A percentile compares a stretch with the other conserved stretches of the same genome.
Evolutionary conservation across 1,140 invertebrate genomes (phyloP).

Genomic region (Lasioglossum baleicum): DNA sequence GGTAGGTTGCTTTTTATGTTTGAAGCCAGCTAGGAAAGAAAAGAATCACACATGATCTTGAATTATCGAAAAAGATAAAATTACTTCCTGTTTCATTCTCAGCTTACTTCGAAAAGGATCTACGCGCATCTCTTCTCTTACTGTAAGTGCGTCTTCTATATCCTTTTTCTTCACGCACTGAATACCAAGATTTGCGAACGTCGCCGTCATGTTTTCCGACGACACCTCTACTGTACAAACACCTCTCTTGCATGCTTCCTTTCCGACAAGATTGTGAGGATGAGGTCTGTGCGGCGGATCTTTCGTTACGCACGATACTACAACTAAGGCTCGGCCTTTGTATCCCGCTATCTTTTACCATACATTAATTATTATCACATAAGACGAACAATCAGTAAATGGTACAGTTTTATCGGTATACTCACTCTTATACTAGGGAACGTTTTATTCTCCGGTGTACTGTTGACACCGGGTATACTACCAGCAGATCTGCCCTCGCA

Average conservation of each 20-base stretch:
- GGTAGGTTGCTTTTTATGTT: slow-evolving; percentile 89
- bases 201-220: slow-evolving; percentile 87
- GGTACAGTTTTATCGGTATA: background rate
- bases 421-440: slow-evolving; percentile 92
- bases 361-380: slow-evolving; percentile 3
- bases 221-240: slow-evolving; percentile 93
- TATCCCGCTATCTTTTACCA: slow-evolving; percentile 87
- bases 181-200: slow-evolving; percentile 96
- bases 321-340: slow-evolving; percentile 90
- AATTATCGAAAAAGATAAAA: slow-evolving; percentile 5
- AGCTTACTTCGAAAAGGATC: slow-evolving; percentile 96
- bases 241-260: slow-evolving; percentile 94
- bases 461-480: slow-evolving; percentile 94
- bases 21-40: slow-evolving; percentile 90
- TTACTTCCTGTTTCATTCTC: background rate
- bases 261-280: slow-evolving; percentile 97
- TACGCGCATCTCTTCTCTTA: slow-evolving; percentile 91
- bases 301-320: slow-evolving; percentile 97
- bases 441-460: slow-evolving; percentile 94
- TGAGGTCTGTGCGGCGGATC: slow-evolving; percentile 93
- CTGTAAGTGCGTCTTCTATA: slow-evolving; percentile 90
- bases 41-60: slow-evolving; percentile 10
- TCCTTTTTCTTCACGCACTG: slow-evolving; percentile 98
- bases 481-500: slow-evolving; percentile 97
- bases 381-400: background rate